Base-by-base conservation (phyloP, 2,797 vertebrate species). In the Sternotherus odoratus region DNA sequence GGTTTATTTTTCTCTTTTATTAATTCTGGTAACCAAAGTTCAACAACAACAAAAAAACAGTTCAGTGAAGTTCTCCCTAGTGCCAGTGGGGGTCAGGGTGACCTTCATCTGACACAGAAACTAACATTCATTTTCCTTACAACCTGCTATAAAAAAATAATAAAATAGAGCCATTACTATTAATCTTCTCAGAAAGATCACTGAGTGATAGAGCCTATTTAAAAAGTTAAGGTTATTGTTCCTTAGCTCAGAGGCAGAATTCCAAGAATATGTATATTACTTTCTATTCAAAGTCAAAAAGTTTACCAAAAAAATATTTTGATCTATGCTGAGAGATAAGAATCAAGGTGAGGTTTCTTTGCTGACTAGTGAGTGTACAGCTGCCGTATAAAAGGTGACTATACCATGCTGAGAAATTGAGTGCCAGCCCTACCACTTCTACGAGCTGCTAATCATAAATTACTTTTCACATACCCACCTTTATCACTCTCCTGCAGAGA, bases 31-130 rank as follows among this genome's bases (percentile, higher is more conserved):
- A 91, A 48, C 54, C 91, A 28, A 90, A 91, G 77, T 72, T 93
- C 51, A 87, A 46, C 84, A 12, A 5, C 1, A 56, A 79, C 86
- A 92, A 51, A 57, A 57, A 16, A 87, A 54, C 57, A 48, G 12
- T 77, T 24, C 69, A 53, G 57, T 85, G 50, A 66, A 82, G 77
- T 93, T 96, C 92, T 82, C 82, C 28, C 43, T 60, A 77, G 91
- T 91, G 85, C 8, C 77, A 85, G 82, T 48, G 33, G 36, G 89
- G 90, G 79, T 94, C 94, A 83, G 77, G 80, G 79, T 91, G 82
- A 93, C 95, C 93, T 97, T 95, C 80, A 69, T 92, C 85, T 95
- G 82, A 97, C 91, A 90, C 12, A 91, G 86, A 97, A 96, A 93
- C 77, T 46, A 90, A 88, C 49, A 74, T 84, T 85, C 33, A 83